Evolutionary conservation across 2,888 invertebrate genomes (phyloP), one percentile per base, ranked within the genome.

Genomic region (Melieria crassipennis): DNA sequence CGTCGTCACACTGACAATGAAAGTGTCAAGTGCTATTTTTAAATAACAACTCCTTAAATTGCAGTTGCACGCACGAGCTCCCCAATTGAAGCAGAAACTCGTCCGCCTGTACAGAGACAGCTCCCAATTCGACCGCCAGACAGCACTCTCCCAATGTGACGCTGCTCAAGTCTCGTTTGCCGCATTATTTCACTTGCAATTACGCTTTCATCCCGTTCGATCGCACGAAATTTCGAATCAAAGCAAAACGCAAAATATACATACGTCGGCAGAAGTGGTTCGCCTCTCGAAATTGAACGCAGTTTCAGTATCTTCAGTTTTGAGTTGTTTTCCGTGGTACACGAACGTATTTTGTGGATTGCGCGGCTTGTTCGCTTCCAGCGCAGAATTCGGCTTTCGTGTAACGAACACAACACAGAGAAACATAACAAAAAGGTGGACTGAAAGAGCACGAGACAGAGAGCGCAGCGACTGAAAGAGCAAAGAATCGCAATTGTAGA

Each of bases 281-380:
- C 62, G 68, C 72, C 56, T 61, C 60, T 47, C 16, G 52, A 73
- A 73, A 66, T 75, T 65, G 73, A 57, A 72, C 60, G 50, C 50
- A 67, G 67, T 67, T 67, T 57, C 13, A 63, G n/a, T 30, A 30
- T 30, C 30, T 78, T 78, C 73, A 78, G 78, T 78, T 78, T 76
- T 74, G 73, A 78, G 77, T 78, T 77, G 77, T 75, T 75, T 75
- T 76, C 72, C 74, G 76, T 76, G 71, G 71, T 65, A 67, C 62
- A 68, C 71, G 69, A 73, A 77, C 75, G 76, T 78, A 65, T 66
- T 65, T 69, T 61, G 62, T 30, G 45, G 62, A 43, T 45, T 43
- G 16, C 70, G 71, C 63, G 55, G 46, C 56, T 30, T 52, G 55
- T 52, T 48, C 30, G 42, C 45, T 56, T 48, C 48, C 10, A 48